A percentile compares a stretch with the other conserved stretches of the same genome.
phyloP scores from a whole-genome alignment of 2,888 invertebrate genomes.

The Tetragonisca angustula region DNA sequence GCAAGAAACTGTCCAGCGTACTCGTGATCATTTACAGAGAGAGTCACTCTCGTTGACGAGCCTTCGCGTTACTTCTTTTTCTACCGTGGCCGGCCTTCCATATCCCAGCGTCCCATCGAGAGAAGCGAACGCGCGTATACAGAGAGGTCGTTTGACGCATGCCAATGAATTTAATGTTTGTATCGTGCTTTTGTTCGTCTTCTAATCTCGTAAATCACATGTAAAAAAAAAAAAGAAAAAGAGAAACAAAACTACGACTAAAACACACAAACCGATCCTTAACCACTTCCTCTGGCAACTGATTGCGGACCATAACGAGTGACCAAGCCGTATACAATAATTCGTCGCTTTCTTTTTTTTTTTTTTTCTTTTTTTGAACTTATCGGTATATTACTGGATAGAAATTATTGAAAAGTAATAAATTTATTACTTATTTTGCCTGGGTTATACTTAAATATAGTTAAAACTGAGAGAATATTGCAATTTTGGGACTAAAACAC shows the following conservation, averaged over 20 bases:
- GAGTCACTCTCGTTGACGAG: slow-evolving; percentile 47
- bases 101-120: slow-evolving; percentile 15
- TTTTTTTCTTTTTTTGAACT: too few species aligned
- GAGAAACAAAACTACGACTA: background rate
- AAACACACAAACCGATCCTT: background rate
- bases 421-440: too few species aligned
- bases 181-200: background rate
- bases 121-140: slow-evolving; percentile 37
- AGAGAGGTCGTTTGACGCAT: background rate
- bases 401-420: too few species aligned
- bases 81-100: slow-evolving; percentile 35
- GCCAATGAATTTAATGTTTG: slow-evolving; percentile 2
- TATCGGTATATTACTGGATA: too few species aligned
- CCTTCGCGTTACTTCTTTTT: slow-evolving; percentile 52
- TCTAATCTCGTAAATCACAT: slow-evolving; percentile 1
- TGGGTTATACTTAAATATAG: too few species aligned
- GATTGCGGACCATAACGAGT: too few species aligned
- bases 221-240: background rate
- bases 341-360: too few species aligned
- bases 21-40: slow-evolving; percentile 56
- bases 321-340: too few species aligned
- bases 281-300: too few species aligned
- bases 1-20: slow-evolving; percentile 21
- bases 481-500: too few species aligned
- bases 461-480: too few species aligned